These are phyloP conservation scores for Narcine bancroftii DNA, from an alignment of 2,113 vertebrate species.

Conservation along the genomic window DNA sequence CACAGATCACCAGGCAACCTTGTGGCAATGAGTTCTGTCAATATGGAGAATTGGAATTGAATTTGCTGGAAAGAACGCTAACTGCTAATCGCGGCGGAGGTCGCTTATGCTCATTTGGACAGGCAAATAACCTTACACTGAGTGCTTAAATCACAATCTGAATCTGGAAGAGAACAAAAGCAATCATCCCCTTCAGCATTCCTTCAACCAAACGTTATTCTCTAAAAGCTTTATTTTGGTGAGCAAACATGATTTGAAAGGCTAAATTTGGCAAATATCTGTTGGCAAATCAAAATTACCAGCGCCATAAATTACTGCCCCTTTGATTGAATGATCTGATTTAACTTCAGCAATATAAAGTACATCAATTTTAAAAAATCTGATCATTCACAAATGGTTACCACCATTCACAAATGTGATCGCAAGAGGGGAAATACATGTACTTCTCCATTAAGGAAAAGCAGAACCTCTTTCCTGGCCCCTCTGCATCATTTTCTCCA, in stretches of 20 bases:
- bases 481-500: too few species aligned
- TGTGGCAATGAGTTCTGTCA: neutral
- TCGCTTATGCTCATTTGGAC: neutral
- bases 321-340: neutral
- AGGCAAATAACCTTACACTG: neutral
- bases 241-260: neutral
- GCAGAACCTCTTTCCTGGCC: neutral
- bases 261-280: neutral
- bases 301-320: neutral
- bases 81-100: neutral
- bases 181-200: neutral
- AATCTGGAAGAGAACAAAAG: neutral
- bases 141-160: neutral
- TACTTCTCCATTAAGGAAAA: neutral
- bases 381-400: neutral
- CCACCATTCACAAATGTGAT: too few species aligned
- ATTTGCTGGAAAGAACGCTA: neutral
- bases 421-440: neutral
- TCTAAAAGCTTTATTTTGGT: neutral
- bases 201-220: too few species aligned
- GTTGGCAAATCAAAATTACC: neutral
- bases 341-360: neutral
- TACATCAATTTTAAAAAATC: neutral
- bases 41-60: neutral
- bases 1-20: neutral